Evolutionary conservation across 1,140 invertebrate species (phyloP).

Genomic region (Bathynomus jamesi): DNA sequence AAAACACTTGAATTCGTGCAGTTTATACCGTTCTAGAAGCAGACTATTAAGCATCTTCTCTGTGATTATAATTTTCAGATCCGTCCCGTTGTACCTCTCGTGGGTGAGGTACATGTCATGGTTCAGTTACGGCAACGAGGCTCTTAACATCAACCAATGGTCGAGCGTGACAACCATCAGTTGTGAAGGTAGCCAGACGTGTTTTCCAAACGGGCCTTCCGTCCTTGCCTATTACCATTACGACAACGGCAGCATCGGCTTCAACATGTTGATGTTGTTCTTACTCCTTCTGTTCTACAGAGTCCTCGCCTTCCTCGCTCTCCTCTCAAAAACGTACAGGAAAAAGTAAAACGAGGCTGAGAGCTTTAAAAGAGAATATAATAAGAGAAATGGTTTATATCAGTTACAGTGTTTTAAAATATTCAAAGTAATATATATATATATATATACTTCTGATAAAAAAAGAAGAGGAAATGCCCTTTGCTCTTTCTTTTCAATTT

Average conservation of each 20-base stretch:
- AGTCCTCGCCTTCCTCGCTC: conserved; percentile 62
- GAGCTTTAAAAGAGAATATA: too few species aligned
- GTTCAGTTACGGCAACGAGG: conserved; percentile 49
- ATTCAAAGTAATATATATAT: too few species aligned
- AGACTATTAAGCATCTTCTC: too few species aligned
- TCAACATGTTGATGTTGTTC: conserved; percentile 61
- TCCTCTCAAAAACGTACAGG: conserved; percentile 14
- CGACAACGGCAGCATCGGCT: conserved; percentile 55
- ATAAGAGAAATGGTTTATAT: too few species aligned
- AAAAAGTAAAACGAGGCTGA: conserved; percentile 3
- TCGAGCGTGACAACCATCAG: conserved; percentile 19
- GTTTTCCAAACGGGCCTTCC: conserved; percentile 7
- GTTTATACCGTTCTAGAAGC: too few species aligned
- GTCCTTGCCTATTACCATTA: conserved; percentile 11
- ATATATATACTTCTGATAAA: too few species aligned
- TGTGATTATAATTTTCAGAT: too few species aligned
- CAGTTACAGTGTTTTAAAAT: too few species aligned
- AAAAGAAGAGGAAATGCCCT: too few species aligned
- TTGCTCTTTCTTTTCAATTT: too few species aligned
- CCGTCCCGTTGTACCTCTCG: conserved; percentile 46
- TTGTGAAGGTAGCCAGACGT: background rate
- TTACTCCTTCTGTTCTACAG: conserved; percentile 66
- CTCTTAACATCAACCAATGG: conserved; percentile 49
- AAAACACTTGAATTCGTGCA: too few species aligned
- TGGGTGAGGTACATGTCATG: conserved; percentile 50